Conservation (phyloP, 2,888 invertebrate genomes). For the Drosophila neonasuta region DNA sequence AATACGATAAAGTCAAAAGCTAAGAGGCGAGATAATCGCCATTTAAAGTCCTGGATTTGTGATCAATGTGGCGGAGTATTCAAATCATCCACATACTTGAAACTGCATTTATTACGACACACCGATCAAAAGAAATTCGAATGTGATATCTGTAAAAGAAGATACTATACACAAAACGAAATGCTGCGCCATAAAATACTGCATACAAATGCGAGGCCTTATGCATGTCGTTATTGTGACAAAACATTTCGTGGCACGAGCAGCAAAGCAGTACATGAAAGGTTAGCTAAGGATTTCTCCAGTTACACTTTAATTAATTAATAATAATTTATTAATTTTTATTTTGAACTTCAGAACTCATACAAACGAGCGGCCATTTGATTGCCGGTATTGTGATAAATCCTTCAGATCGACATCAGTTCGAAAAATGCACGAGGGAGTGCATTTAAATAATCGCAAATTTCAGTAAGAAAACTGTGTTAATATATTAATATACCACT, state of each 20-base stretch:
- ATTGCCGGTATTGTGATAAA: constrained; percentile 54
- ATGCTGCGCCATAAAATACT: constrained; percentile 58
- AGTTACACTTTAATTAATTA: not conserved
- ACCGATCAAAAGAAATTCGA: constrained; percentile 55
- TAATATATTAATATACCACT: not conserved
- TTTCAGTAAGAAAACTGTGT: constrained; percentile 48
- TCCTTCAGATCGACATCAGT: constrained; percentile 58
- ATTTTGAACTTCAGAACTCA: constrained; percentile 34
- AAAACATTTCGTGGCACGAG: constrained; percentile 67
- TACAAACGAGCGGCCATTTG: constrained; percentile 65
- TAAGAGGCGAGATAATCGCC: not conserved
- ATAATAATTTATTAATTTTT: not conserved
- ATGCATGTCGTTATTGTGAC: constrained; percentile 51
- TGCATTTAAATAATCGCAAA: constrained; percentile 52
- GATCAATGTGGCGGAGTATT: constrained; percentile 62
- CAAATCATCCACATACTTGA: constrained; percentile 60
- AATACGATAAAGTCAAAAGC: not conserved
- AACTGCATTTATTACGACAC: constrained; percentile 55
- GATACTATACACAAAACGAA: constrained; percentile 58
- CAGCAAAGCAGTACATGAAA: constrained; percentile 59
- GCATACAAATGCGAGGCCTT: constrained; percentile 55
- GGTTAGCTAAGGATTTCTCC: constrained; percentile 16
- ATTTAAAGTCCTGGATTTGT: constrained; percentile 55
- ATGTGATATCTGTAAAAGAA: constrained; percentile 54
- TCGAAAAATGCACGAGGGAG: constrained; percentile 48